Evolutionary conservation across 2,113 vertebrate genomes (phyloP).

Genomic region (Chaetodon trifascialis): DNA sequence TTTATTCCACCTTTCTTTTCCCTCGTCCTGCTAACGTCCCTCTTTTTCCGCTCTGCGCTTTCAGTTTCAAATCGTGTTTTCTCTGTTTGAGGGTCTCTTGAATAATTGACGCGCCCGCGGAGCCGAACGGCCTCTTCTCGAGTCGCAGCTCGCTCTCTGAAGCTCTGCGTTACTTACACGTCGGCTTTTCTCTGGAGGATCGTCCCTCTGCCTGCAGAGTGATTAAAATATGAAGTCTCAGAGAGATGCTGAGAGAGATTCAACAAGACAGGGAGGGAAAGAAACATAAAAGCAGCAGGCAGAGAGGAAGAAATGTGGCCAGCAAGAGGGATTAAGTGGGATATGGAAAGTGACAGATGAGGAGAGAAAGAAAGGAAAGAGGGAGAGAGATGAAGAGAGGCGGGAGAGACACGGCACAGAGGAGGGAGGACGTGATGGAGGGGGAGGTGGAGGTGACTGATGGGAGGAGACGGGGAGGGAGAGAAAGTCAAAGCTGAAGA

Average conservation of each 20-base stretch:
- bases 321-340: conserved; percentile 21
- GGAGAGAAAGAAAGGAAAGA: not conserved
- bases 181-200: conserved; percentile 21
- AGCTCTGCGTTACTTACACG: conserved; percentile 38
- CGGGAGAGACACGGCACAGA: not conserved
- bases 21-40: no score
- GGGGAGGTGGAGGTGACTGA: conserved; percentile 5
- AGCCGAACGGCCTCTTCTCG: not conserved
- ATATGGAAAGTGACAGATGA: conserved; percentile 32
- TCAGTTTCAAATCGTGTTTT: conserved; percentile 2
- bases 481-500: conserved; percentile 3
- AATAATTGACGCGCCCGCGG: conserved; percentile 35
- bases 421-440: not conserved
- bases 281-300: conserved; percentile 4
- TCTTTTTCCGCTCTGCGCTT: no score
- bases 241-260: not conserved
- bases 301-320: conserved; percentile 3
- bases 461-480: conserved; percentile 5
- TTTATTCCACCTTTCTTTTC: no score
- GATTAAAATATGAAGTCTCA: conserved; percentile 42
- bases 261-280: not conserved
- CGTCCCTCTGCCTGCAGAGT: conserved; percentile 1
- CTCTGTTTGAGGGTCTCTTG: conserved; percentile 2
- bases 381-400: not conserved
- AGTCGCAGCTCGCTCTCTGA: not conserved